phyloP scores from a whole-genome alignment of 2,113 vertebrate genomes.

The Pampusana beccarii region DNA sequence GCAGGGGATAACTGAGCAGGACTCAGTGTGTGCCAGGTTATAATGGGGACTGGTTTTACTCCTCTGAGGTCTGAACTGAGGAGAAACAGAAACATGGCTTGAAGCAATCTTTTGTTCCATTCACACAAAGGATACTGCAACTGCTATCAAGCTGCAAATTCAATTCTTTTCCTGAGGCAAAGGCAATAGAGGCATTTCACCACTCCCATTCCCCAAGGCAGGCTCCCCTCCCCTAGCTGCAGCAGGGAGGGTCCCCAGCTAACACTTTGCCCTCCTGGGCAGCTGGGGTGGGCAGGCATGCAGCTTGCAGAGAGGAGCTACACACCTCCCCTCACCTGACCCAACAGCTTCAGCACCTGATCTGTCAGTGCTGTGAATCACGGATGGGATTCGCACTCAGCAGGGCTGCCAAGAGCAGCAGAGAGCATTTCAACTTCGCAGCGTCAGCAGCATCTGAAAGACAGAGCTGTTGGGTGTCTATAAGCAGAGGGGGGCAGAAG shows the following conservation, averaged over 20 bases:
- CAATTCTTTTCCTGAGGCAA: background rate
- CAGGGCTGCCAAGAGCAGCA: background rate
- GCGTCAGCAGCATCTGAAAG: background rate
- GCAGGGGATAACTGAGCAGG: background rate
- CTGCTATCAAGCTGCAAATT: background rate
- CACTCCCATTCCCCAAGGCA: background rate
- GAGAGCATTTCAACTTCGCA: background rate
- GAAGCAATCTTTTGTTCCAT: background rate
- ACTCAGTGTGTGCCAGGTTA: background rate
- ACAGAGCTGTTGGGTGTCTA: background rate
- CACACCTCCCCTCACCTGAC: background rate
- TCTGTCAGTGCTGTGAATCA: background rate
- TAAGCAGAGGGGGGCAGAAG: background rate
- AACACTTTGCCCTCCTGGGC: background rate
- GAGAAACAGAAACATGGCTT: background rate
- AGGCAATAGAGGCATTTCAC: background rate
- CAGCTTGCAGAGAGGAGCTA: background rate
- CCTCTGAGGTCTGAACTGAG: background rate
- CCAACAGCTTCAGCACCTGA: background rate
- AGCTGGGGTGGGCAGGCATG: background rate
- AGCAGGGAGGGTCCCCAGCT: fast-evolving
- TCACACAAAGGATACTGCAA: background rate
- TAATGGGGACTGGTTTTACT: background rate
- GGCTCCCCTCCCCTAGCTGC: background rate
- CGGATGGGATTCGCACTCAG: background rate